Conservation (phyloP, 2,797 vertebrate genomes). For the Rhincodon typus region DNA sequence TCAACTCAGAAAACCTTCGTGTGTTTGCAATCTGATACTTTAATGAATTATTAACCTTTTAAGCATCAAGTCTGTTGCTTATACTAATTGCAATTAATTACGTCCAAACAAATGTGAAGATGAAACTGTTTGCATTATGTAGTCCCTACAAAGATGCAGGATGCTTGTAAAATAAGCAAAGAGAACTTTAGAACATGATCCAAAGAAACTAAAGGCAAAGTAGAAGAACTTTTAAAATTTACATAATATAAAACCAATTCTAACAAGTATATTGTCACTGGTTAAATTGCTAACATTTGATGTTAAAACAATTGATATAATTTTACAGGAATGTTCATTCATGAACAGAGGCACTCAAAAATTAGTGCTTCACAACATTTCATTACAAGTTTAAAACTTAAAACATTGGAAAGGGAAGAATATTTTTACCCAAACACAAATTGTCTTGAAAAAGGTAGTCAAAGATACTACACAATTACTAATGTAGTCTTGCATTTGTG, state of each 20-base stretch:
- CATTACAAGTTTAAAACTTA: background rate
- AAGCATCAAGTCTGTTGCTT: background rate
- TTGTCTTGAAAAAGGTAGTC: background rate
- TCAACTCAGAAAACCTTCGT: constrained; percentile 46
- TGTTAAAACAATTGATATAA: background rate
- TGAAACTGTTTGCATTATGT: background rate
- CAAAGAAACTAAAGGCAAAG: background rate
- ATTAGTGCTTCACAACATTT: background rate
- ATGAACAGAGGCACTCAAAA: background rate
- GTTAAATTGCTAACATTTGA: background rate
- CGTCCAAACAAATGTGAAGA: background rate
- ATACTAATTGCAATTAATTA: constrained; percentile 1
- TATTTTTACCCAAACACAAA: background rate
- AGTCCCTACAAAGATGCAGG: background rate
- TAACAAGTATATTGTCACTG: background rate
- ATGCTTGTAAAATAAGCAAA: background rate
- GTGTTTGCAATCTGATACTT: constrained; percentile 54
- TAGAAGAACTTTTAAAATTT: background rate
- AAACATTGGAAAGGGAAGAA: background rate
- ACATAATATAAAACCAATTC: background rate
- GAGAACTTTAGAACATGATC: background rate
- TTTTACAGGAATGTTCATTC: background rate
- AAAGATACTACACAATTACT: background rate
- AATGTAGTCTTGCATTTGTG: background rate
- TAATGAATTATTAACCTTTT: constrained; percentile 54